Conservation (phyloP, 1,140 invertebrate genomes). For the Pemphigus obesinymphae region DNA sequence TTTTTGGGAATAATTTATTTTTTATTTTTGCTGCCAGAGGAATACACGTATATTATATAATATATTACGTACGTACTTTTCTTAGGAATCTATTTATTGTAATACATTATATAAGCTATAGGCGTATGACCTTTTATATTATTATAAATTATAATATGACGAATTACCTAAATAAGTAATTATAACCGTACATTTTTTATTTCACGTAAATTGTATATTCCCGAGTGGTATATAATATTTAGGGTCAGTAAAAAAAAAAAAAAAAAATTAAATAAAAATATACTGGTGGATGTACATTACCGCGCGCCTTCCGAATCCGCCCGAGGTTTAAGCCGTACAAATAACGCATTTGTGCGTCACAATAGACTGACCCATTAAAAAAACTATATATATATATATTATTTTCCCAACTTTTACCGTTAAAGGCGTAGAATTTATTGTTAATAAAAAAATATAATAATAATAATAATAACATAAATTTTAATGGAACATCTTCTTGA, state of each 20-base stretch:
- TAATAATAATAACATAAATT: too few relatives aligned
- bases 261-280: conserved; percentile 5
- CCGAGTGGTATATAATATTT: neutral
- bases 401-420: conserved; percentile 10
- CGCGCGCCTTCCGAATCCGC: conserved; percentile 5
- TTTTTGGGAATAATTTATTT: neutral
- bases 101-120: neutral
- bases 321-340: conserved; percentile 15
- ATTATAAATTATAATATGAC: neutral
- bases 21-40: neutral
- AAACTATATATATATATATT: neutral
- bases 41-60: neutral
- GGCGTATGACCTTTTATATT: too few relatives aligned
- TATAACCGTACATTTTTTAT: conserved; percentile 6
- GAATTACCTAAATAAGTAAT: conserved; percentile 2
- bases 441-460: neutral
- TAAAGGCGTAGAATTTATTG: neutral
- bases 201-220: neutral
- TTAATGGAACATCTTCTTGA: neutral
- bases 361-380: conserved; percentile 16
- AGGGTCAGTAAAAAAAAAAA: neutral
- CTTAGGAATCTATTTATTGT: neutral
- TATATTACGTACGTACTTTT: neutral
- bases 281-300: conserved; percentile 5
- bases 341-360: conserved; percentile 25